Evolutionary conservation across 35 echinoderm and acorn worm genomes (phyloP).

Genomic region (Ophioderma brevispina): DNA sequence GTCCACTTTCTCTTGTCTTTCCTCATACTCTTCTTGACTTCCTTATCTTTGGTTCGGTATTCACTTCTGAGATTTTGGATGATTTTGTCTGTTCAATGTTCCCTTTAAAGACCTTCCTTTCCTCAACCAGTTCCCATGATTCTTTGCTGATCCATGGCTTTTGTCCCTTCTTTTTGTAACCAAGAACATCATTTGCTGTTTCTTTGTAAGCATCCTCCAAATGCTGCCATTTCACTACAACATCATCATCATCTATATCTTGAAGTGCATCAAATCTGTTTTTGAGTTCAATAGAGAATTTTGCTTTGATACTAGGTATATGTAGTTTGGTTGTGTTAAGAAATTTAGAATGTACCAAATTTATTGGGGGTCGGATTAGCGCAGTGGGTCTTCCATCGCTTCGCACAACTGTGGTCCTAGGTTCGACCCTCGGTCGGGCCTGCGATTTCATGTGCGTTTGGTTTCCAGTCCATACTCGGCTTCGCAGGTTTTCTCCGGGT

Average conservation of each 20-base stretch:
- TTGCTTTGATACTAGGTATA: background rate
- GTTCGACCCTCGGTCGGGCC: no score
- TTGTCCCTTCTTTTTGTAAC: constrained; percentile 21
- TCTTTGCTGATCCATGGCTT: constrained; percentile 38
- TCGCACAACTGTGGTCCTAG: no score
- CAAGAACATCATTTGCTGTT: constrained; percentile 22
- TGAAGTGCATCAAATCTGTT: constrained; percentile 17
- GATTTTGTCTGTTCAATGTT: constrained; percentile 2
- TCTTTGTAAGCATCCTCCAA: constrained; percentile 4
- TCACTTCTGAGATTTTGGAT: background rate
- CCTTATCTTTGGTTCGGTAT: constrained; percentile 24
- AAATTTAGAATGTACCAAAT: no score
- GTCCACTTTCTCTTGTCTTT: background rate
- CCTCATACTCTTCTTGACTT: constrained; percentile 24
- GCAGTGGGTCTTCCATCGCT: constrained; percentile 8
- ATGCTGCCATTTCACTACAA: background rate
- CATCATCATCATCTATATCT: background rate
- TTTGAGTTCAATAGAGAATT: constrained; percentile 11
- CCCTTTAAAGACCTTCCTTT: constrained; percentile 20
- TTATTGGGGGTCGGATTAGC: background rate
- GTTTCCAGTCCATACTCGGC: no score
- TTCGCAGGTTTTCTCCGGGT: constrained; percentile 15
- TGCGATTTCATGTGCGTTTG: no score
- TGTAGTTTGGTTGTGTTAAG: constrained; percentile 22
- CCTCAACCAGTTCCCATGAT: constrained; percentile 24